phyloP scores from a whole-genome alignment of 1,140 invertebrate genomes.

The Teleogryllus occipitalis region DNA sequence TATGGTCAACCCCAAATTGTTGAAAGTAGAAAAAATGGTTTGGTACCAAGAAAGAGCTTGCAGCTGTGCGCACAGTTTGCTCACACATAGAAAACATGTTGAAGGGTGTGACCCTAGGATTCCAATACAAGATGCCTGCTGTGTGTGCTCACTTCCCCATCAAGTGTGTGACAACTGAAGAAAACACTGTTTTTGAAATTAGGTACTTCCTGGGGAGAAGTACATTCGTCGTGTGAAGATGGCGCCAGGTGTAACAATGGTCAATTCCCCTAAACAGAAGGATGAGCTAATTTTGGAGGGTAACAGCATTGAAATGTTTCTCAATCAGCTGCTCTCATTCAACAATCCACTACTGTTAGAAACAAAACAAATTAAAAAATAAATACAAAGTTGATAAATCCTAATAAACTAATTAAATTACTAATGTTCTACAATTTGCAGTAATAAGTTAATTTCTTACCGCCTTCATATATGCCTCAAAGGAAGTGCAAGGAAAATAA shows the following conservation, averaged over 20 bases:
- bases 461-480: no score
- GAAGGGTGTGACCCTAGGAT: conserved; percentile 84
- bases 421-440: no score
- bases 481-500: no score
- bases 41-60: conserved; percentile 94
- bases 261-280: conserved; percentile 88
- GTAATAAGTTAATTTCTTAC: no score
- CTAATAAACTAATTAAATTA: no score
- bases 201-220: conserved; percentile 98
- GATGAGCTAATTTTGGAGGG: conserved; percentile 97
- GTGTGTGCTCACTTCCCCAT: conserved; percentile 99
- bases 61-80: conserved; percentile 95
- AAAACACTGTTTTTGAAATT: conserved; percentile 86
- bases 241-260: conserved; percentile 88
- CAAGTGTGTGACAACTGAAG: conserved; percentile 94
- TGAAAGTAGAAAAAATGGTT: conserved; percentile 99
- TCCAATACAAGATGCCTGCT: conserved; percentile 98
- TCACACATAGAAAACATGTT: conserved; percentile 99
- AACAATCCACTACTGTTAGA: conserved; percentile 97
- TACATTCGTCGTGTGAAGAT: conserved; percentile 91
- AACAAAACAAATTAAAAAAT: no score
- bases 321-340: conserved; percentile 93
- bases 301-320: conserved; percentile 97
- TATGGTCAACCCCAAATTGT: conserved; percentile 58
- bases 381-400: no score